phyloP scores from a whole-genome alignment of 37 sponge, comb jelly and placozoan species.

The Cliona cf. orientalis region DNA sequence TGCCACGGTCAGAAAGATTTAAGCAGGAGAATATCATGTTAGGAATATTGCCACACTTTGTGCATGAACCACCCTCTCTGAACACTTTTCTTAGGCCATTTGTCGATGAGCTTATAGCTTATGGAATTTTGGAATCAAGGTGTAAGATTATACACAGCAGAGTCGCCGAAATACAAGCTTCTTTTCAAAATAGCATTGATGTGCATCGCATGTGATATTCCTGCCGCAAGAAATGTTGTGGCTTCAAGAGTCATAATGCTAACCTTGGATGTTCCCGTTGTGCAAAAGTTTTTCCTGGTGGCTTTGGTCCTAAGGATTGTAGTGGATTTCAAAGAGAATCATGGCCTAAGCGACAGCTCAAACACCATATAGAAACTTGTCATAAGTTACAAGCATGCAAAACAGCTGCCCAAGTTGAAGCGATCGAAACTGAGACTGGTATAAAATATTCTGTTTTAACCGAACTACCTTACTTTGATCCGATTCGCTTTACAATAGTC shows the following conservation, averaged over 20 bases:
- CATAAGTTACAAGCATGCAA: not conserved
- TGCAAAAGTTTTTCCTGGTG: constrained; percentile 18
- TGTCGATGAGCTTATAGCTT: not conserved
- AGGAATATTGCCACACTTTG: constrained; percentile 14
- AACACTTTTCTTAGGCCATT: not conserved
- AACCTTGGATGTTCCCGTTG: constrained; percentile 22
- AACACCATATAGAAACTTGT: not conserved
- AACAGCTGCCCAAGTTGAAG: not conserved
- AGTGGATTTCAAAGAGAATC: constrained; percentile 10
- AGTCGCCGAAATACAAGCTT: not conserved
- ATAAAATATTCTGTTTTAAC: constrained; percentile 1
- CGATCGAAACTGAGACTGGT: constrained; percentile 10
- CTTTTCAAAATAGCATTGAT: not conserved
- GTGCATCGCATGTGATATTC: constrained; percentile 25
- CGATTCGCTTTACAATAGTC: not conserved
- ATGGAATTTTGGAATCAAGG: not conserved
- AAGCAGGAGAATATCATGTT: constrained; percentile 13
- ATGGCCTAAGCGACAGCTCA: constrained; percentile 13
- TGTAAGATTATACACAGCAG: not conserved
- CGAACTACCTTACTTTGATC: constrained; percentile 24
- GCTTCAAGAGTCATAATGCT: constrained; percentile 1
- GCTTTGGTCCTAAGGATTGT: constrained; percentile 11
- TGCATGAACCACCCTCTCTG: not conserved
- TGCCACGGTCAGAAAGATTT: constrained; percentile 8
- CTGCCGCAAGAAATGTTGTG: not conserved